Evolutionary conservation across 2,797 vertebrate genomes (phyloP), one percentile per base, ranked within the genome.

Genomic region (Otolemur crassicaudatus): DNA sequence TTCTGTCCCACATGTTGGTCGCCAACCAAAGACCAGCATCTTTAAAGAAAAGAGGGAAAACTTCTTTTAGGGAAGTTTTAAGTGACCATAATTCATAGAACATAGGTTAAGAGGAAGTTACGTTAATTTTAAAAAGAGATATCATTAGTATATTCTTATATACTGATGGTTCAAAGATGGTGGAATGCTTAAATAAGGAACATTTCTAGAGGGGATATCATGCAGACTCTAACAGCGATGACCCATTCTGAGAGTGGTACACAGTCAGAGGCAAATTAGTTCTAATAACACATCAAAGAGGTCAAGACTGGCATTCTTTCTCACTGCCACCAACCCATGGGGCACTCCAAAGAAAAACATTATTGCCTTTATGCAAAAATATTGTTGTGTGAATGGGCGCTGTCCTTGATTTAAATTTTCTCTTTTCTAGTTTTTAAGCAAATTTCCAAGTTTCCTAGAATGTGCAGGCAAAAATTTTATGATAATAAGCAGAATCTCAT

Each of bases 1-100:
- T 98, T 98, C 98, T 99, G 99, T 12, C 99, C 99, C 1, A 25
- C 98, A 4, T 99, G 98, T 84, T 97, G 98, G 97, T 99, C 97
- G 0, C 99, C 99, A 61, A 99, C 99, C 27, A 97, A 98, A 76
- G 99, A 99, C 99, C 99, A 99, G 96, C 99, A 99, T 94, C 99
- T 99, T 98, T 53, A 89, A 85, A 95, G 69, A 40, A 73, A 79
- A 94, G 23, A 92, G 27, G 20, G 14, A 85, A 46, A 23, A 53
- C 53, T 82, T 92, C 77, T 93, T 16, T 31, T 53, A 63, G 49
- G 87, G 20, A 91, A 94, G 49, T 75, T 27, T 76, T 17, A 88
- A 40, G 10, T 14, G 27, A 91, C 61, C 90, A 0, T 31, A 72
- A 89, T 69, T 91, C 7, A 53, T 43, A 93, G 34, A 89, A 93